phyloP scores from a whole-genome alignment of 1,140 invertebrate species.

The Nephotettix cincticeps region DNA sequence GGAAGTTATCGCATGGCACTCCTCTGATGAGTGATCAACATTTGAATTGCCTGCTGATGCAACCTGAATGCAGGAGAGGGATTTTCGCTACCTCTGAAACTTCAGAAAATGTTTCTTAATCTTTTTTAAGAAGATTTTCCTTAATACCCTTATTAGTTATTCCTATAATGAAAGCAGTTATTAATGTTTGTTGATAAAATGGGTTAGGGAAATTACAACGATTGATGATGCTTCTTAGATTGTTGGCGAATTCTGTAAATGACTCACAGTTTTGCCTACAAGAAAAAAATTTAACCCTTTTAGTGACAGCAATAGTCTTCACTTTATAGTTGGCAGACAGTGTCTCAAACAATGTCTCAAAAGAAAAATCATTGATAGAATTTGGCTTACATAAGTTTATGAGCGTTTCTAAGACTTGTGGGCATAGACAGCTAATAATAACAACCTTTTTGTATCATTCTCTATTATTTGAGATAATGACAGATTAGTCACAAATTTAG shows the following conservation, averaged over 20 bases:
- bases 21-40: too few relatives aligned
- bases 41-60: too few relatives aligned
- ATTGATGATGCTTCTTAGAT: background rate
- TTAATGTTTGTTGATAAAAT: slow-evolving; percentile 1
- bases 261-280: background rate
- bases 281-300: slow-evolving; percentile 1
- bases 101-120: too few relatives aligned
- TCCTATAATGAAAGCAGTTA: background rate
- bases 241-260: background rate
- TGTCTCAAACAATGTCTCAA: background rate
- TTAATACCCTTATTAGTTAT: background rate
- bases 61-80: too few relatives aligned
- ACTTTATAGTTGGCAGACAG: background rate
- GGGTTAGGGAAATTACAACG: background rate
- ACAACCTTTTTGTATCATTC: background rate
- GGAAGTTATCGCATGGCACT: too few relatives aligned
- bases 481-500: background rate
- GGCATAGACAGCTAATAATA: background rate
- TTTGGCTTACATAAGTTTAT: background rate
- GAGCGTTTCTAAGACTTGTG: too few relatives aligned
- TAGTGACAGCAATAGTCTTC: background rate
- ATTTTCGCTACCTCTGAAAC: too few relatives aligned
- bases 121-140: background rate
- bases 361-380: background rate
- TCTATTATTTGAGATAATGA: background rate